Evolutionary conservation across 2,888 invertebrate species (phyloP), one percentile per base, ranked within the genome.

Genomic region (Euplagia quadripunctaria): DNA sequence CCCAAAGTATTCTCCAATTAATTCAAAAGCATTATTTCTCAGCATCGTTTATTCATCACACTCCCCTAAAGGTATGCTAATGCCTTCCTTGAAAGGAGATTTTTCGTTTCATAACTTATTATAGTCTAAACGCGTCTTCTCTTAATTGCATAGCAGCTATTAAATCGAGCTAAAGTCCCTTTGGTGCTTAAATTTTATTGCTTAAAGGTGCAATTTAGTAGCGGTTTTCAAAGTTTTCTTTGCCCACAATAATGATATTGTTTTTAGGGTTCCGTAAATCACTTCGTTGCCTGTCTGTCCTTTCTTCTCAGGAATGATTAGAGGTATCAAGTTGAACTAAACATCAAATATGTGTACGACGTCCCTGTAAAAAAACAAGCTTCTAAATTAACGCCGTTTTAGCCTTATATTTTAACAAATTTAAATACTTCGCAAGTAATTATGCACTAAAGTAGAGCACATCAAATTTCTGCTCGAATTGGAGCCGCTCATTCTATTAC

Each of bases 41-140:
- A 79, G 79, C 73, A 74, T 78, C 78, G 70, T 75, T 77, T 79
- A 84, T 84, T 85, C 79, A 85, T 86, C 82, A 85, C 79, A 81
- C 70, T 79, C 82, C 84, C 81, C 74, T 70, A 74, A 80, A 80
- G 81, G 75, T 80, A 85, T 85, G 87, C 81, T 82, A 87, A 82
- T 82, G 75, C 68, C 64, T 64, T 49, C 68, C 73, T 80, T 69
- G 46, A 67, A 66, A 64, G 61, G 82, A 78, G 79, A 83, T 83
- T 87, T 84, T 86, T 85, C 83, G 72, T 83, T 87, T 86, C 80
- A 84, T 85, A 83, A 85, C 76, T 75, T 72, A 82, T 84, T 85
- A 65, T 72, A 71, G 72, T 77, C 72, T 70, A 78, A 85, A 83
- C 79, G 79, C 77, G 67, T 79, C 75, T 76, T 74, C 66, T 70